These are phyloP conservation scores for Sebastes miniatus DNA, from an alignment of 2,797 vertebrate species.

Conservation along the genomic window DNA sequence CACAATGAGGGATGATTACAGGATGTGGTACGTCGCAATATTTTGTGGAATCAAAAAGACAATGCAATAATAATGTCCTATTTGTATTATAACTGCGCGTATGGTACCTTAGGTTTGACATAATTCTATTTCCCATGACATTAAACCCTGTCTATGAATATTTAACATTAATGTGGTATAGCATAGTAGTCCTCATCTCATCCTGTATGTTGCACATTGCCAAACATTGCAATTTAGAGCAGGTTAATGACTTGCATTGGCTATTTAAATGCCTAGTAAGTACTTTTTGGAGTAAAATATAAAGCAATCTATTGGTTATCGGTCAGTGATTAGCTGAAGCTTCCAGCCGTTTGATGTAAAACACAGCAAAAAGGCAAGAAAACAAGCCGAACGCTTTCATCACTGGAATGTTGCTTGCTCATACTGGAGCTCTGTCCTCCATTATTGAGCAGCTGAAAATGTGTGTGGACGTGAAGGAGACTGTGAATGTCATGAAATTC, in stretches of 20 bases:
- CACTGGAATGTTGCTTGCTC: constrained; percentile 18
- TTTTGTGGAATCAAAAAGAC: neutral
- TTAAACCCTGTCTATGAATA: neutral
- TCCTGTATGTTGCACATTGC: neutral
- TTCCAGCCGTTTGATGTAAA: neutral
- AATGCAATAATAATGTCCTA: neutral
- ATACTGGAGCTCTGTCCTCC: constrained; percentile 23
- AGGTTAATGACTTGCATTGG: neutral
- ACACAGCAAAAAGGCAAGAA: neutral
- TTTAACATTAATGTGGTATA: neutral
- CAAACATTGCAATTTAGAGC: neutral
- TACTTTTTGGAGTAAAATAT: neutral
- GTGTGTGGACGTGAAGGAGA: constrained; percentile 54
- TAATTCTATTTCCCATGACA: neutral
- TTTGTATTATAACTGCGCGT: neutral
- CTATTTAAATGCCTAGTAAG: neutral
- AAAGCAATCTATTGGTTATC: neutral
- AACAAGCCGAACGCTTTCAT: constrained; percentile 13
- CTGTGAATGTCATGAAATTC: constrained; percentile 59
- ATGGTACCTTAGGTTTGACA: neutral
- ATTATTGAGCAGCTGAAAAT: constrained; percentile 33
- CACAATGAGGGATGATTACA: neutral
- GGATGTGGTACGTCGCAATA: neutral
- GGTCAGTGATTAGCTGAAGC: neutral
- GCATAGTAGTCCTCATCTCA: neutral